Evolutionary conservation across 2,797 vertebrate genomes (phyloP).

Genomic region (Falco rusticolus): DNA sequence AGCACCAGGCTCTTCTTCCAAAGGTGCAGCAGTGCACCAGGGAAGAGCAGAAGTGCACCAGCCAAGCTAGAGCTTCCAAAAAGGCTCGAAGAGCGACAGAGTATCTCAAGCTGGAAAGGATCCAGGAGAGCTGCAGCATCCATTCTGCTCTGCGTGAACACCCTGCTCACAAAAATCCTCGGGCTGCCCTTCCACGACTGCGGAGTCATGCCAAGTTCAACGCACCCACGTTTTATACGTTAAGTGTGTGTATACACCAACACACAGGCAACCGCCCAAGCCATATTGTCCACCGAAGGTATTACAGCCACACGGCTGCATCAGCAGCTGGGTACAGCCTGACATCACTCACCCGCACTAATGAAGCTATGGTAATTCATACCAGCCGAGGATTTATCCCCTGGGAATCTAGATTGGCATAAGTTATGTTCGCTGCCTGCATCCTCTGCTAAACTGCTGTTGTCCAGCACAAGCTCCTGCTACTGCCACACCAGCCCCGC

Average conservation of each 20-base stretch:
- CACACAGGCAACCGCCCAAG: fast-evolving
- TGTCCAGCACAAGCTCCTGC: background rate
- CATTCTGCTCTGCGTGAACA: background rate
- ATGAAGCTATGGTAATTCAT: slow-evolving; percentile 1
- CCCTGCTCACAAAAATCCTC: background rate
- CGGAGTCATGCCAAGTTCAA: fast-evolving
- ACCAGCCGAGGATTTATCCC: slow-evolving; percentile 6
- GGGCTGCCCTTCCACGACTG: fast-evolving
- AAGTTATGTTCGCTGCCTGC: background rate
- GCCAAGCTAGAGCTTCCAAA: background rate
- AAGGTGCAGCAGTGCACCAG: background rate
- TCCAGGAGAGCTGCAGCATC: background rate
- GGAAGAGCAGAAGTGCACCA: background rate
- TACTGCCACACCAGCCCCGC: background rate
- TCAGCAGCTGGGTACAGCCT: background rate
- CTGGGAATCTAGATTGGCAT: background rate
- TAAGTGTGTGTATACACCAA: fast-evolving
- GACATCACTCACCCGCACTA: background rate
- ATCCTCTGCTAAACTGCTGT: background rate
- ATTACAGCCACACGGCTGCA: background rate
- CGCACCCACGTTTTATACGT: fast-evolving
- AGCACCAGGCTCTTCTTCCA: background rate
- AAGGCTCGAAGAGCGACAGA: fast-evolving
- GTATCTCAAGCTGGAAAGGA: no score
- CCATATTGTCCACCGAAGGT: background rate